These are phyloP conservation scores for Bicyclus anynana DNA, from an alignment of 1,140 invertebrate species.

Conservation along the genomic window DNA sequence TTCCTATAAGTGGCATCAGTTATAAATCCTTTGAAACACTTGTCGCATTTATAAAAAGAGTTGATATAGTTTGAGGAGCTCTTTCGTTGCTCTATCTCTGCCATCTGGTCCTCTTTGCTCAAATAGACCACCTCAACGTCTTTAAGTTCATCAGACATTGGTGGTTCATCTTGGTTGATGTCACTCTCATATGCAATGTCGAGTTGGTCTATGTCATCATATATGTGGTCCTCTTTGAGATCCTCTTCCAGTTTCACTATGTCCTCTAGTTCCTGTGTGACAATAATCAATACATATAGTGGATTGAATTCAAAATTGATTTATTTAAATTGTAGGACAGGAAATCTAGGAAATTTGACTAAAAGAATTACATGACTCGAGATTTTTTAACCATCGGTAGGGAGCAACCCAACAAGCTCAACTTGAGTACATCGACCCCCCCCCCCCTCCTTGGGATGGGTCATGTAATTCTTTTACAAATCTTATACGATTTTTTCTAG, in stretches of 20 bases:
- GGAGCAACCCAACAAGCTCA: no score
- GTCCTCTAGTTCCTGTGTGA: neutral
- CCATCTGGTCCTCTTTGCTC: constrained; percentile 41
- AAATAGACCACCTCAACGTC: constrained; percentile 35
- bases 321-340: no score
- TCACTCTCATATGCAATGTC: constrained; percentile 8
- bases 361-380: no score
- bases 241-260: constrained; percentile 22
- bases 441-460: no score
- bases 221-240: neutral
- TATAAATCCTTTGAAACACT: constrained; percentile 50
- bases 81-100: constrained; percentile 42
- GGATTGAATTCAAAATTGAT: no score
- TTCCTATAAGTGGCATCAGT: constrained; percentile 41
- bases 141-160: constrained; percentile 15
- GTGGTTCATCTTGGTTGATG: neutral
- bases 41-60: constrained; percentile 49
- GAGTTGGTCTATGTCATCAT: neutral
- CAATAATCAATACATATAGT: neutral
- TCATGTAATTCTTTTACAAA: no score
- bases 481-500: no score
- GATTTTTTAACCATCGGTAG: no score
- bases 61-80: constrained; percentile 39
- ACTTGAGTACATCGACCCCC: no score
- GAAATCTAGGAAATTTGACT: no score